These are phyloP conservation scores for Sebastes glaucus DNA, from an alignment of 2,797 vertebrate species.

Conservation along the genomic window DNA sequence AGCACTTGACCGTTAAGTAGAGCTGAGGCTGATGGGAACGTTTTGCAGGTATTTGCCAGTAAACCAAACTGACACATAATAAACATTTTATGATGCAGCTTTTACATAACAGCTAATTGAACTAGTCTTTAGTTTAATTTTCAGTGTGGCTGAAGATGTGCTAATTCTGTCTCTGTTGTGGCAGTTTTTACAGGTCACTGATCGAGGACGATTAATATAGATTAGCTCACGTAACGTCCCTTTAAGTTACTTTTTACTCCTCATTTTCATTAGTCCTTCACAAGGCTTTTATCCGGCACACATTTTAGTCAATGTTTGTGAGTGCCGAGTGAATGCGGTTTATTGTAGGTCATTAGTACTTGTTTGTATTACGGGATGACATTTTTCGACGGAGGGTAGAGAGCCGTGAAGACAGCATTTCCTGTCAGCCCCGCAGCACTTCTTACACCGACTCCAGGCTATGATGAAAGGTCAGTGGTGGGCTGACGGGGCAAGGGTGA, in stretches of 20 bases:
- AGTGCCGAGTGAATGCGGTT: slow-evolving; percentile 18
- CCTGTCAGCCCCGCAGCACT: slow-evolving; percentile 57
- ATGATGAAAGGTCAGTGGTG: slow-evolving; percentile 68
- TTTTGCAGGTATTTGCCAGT: background rate
- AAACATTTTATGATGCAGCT: background rate
- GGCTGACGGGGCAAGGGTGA: slow-evolving; percentile 64
- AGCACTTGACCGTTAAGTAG: background rate
- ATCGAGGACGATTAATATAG: background rate
- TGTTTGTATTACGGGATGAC: slow-evolving; percentile 58
- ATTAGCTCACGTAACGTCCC: background rate
- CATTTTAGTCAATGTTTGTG: slow-evolving; percentile 13
- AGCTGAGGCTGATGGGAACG: background rate
- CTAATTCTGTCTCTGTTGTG: background rate
- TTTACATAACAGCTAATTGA: background rate
- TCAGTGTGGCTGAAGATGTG: background rate
- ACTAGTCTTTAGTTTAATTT: background rate
- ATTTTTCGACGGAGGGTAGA: slow-evolving; percentile 51
- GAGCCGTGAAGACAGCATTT: slow-evolving; percentile 44
- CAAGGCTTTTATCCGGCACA: slow-evolving; percentile 8
- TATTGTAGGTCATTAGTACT: slow-evolving; percentile 49
- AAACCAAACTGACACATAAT: background rate
- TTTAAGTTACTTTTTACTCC: slow-evolving; percentile 3
- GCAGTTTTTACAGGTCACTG: background rate
- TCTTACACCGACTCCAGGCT: slow-evolving; percentile 61
- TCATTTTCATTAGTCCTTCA: slow-evolving; percentile 15